Base-by-base conservation (phyloP, 1,140 invertebrate genomes). In the Pogonognathellus flavescens region DNA sequence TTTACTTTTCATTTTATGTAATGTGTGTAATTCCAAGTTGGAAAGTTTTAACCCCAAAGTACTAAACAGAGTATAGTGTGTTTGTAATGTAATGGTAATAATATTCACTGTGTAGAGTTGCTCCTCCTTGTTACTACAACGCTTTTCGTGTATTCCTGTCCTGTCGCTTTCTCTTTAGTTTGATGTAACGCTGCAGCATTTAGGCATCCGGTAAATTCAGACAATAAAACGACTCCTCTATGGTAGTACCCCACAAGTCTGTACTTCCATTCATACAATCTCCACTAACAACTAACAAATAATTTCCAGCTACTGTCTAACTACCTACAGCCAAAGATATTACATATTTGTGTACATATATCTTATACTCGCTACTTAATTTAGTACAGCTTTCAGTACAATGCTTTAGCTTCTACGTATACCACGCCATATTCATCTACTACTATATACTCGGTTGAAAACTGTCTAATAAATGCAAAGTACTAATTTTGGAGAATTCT, bases 21-120 rank as follows among this genome's bases (percentile, higher is more conserved):
- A 70, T 70, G 66, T 70, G 41, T 76, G 70, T 76, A 76, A 76
- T 76, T 76, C 41, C 14, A 76, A 76, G 70, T 76, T 76, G 3
- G 14, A 76, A 76, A 76, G 70, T 76, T 76, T 76, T 50, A 76
- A 76, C 70, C 13, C 16, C 11, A 49, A 50, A 70, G 22, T 70
- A 41, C 3, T 41, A 25, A 41, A 22, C 20, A 14, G 25, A 14
- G 66, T 16, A 49, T 14, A 16, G 25, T 25, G 11, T 70, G 16
- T n/a, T 2, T 50, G 41, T 49, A 76, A 76, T 76, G 70, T 70
- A 70, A 70, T 70, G 66, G 25, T 70, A 70, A 76, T 76, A 76
- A 76, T 76, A 76, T 76, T 76, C 41, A 25, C 41, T 0, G 6
- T 41, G 31, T 41, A 31, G 31, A 70, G 70, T 76, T 76, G 70